Evolutionary conservation across 2,888 invertebrate species (phyloP).

Genomic region (Trilocha varians): DNA sequence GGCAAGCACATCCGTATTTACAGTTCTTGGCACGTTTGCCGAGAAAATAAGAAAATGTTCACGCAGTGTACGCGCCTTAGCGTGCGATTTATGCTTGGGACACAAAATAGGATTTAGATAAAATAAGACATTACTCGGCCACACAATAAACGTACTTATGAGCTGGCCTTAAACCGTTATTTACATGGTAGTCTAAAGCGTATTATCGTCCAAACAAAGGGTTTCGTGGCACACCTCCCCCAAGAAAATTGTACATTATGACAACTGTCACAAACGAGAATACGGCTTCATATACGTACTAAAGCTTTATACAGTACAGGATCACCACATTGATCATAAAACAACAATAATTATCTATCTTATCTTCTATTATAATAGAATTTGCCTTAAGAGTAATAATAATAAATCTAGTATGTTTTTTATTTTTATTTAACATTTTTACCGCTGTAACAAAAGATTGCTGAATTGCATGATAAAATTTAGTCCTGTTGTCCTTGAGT

Average conservation of each 20-base stretch:
- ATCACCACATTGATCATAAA: too few relatives aligned
- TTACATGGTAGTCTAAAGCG: slow-evolving; percentile 26
- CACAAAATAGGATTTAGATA: slow-evolving; percentile 69
- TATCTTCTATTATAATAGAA: too few relatives aligned
- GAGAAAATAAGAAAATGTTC: slow-evolving; percentile 68
- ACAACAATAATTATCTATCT: too few relatives aligned
- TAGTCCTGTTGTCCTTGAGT: too few relatives aligned
- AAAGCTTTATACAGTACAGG: too few relatives aligned
- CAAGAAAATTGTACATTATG: not conserved
- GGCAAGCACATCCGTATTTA: slow-evolving; percentile 44
- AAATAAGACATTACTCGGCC: slow-evolving; percentile 54
- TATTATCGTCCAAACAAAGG: slow-evolving; percentile 1
- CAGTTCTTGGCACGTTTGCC: slow-evolving; percentile 67
- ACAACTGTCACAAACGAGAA: too few relatives aligned
- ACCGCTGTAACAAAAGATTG: too few relatives aligned
- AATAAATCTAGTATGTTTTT: too few relatives aligned
- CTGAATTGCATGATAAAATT: too few relatives aligned
- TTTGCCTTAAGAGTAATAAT: too few relatives aligned
- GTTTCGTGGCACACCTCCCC: not conserved
- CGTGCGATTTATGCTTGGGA: slow-evolving; percentile 64
- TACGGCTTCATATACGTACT: too few relatives aligned
- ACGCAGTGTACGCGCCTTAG: slow-evolving; percentile 61
- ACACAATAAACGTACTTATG: slow-evolving; percentile 32
- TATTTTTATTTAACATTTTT: too few relatives aligned
- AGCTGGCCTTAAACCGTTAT: slow-evolving; percentile 35